Evolutionary conservation across 2,113 vertebrate genomes (phyloP).

Genomic region (Cacatua alba): DNA sequence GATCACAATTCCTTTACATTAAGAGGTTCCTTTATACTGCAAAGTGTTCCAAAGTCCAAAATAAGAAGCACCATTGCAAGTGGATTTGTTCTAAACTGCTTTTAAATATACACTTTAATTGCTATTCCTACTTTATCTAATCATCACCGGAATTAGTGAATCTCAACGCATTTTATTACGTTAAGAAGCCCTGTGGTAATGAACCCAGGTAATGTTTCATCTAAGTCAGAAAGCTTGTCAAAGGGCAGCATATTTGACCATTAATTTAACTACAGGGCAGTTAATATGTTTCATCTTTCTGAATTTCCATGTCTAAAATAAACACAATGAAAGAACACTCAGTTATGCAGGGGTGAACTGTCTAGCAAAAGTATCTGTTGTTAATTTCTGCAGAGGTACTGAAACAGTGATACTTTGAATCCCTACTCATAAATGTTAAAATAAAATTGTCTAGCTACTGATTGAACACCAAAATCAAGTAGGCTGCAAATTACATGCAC

Average conservation of each 20-base stretch:
- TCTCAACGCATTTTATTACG: conserved; percentile 62
- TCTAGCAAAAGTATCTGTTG: too few relatives aligned
- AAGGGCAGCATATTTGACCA: conserved; percentile 41
- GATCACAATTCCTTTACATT: conserved; percentile 67
- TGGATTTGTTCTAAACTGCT: conserved; percentile 63
- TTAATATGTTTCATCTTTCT: conserved; percentile 45
- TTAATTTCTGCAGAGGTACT: not conserved
- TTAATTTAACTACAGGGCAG: conserved; percentile 30
- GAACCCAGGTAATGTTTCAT: conserved; percentile 55
- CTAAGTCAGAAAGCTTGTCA: conserved; percentile 38
- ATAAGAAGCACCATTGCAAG: conserved; percentile 25
- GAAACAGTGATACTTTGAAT: conserved; percentile 47
- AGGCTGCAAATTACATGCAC: conserved; percentile 8
- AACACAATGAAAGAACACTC: too few relatives aligned
- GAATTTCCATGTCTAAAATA: not conserved
- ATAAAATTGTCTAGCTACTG: not conserved
- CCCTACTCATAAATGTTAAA: not conserved
- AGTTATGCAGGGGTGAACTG: too few relatives aligned
- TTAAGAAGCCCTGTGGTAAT: conserved; percentile 54
- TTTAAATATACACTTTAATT: conserved; percentile 71
- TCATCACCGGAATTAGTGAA: conserved; percentile 65
- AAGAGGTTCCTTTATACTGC: conserved; percentile 38
- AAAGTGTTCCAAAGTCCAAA: conserved; percentile 59
- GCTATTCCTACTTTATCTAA: conserved; percentile 61
- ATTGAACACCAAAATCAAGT: not conserved